Evolutionary conservation across 1,140 invertebrate species (phyloP), one percentile per base, ranked within the genome.

Genomic region (Telenomus remus): DNA sequence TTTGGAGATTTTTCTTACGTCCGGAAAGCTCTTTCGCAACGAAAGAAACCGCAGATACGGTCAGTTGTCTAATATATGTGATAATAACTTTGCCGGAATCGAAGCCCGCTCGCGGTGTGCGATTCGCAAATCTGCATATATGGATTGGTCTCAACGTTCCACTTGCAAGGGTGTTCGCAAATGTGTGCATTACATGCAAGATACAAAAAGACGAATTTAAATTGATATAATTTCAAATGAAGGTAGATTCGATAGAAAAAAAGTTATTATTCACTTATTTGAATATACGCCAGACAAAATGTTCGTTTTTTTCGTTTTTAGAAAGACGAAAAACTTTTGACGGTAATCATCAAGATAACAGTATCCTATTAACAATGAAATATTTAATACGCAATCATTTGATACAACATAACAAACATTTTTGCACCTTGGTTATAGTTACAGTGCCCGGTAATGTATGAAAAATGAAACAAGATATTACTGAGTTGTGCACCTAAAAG

Each of bases 11-110:
- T 60, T 55, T 57, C 59, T 51, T 53, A 46, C 48, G 57, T 57
- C 57, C 65, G 53, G 53, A 79, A 76, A 71, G 65, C 71, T 71
- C 59, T 68, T 75, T 72, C 68, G 70, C 73, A 12, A 47, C 13
- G 42, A n/a, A 13, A 19, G 55, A 42, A 72, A 64, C 71, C 71
- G 59, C 64, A 50, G 48, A 59, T 49, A 47, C 72, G 81, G 79
- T 76, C 80, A 83, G 81, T 80, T 79, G 76, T 81, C 81, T 81
- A 83, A 81, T 83, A 83, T 81, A 81, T 81, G 81, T 83, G 81
- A 80, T 83, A 83, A 83, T 83, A 83, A 83, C 79, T 83, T 83
- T 64, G 64, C 71, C 44, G 49, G 56, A 65, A 81, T 81, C 80
- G 80, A 80, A 83, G 57, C 77, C 73, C 68, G 2, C 19, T 59